Evolutionary conservation across 2,888 invertebrate species (phyloP), one percentile per base, ranked within the genome.

Genomic region (Hetaerina titia): DNA sequence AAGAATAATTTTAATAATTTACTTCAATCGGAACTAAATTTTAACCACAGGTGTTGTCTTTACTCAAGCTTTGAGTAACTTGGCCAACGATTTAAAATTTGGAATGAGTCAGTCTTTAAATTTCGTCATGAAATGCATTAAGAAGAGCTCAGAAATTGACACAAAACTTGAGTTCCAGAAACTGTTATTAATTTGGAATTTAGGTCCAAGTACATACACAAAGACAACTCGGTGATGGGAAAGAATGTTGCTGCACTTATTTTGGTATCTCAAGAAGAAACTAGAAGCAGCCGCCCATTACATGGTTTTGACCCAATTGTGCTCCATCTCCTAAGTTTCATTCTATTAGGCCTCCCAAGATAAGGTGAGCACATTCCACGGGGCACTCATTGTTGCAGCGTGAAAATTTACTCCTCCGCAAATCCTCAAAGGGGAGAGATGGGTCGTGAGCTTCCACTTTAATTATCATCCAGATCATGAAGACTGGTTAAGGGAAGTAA

Each of bases 401-500:
- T 92, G 92, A 92, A 92, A 92, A 92, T 92, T 92, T 92, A 92
- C 92, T 92, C 17, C 92, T 69, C 92, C 92, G 64, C 92, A 92
- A 92, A 56, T 69, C 92, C 92, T 57, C 92, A 74, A 17, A 69
- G 92, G 92, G 69, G 64, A 64, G 31, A 64, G 90, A 90, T 64
- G 64, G 64, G 64, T 64, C 92, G 92, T 92, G 92, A 69, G 69
- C 69, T 92, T 92, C 92, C 92, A 69, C 92, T 92, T 92, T 69
- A 92, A 92, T 92, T 92, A 92, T 92, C 74, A 92, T 92, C 92
- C 92, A 69, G 92, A 92, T 92, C 92, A 92, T 92, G 92, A 92
- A 92, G 92, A 92, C 92, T 92, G 92, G 92, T 92, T 92, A 92
- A 45, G 92, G 92, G 64, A 92, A 69, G 92, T 69, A 92, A 69